Evolutionary conservation across 2,888 invertebrate species (phyloP).

Genomic region (Caenorhabditis imperialis): DNA sequence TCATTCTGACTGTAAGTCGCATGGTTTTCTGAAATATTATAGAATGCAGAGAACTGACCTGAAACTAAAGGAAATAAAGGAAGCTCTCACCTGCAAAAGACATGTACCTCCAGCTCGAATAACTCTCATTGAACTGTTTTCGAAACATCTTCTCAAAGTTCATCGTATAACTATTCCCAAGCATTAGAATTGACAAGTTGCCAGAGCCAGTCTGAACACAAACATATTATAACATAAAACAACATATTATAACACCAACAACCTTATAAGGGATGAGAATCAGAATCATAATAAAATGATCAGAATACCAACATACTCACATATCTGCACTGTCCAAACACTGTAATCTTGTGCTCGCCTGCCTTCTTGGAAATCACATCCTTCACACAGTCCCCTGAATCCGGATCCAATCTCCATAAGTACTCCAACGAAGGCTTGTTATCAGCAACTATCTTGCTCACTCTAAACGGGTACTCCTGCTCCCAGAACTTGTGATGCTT

Average conservation of each 20-base stretch:
- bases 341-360: background rate
- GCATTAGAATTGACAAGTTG: background rate
- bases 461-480: background rate
- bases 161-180: background rate
- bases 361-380: too few relatives aligned
- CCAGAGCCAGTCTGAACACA: background rate
- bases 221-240: too few relatives aligned
- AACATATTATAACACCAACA: too few relatives aligned
- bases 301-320: too few relatives aligned
- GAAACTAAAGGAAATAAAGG: too few relatives aligned
- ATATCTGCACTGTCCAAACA: background rate
- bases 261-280: background rate
- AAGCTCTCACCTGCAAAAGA: background rate
- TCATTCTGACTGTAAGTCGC: too few relatives aligned
- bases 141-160: background rate
- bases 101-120: background rate
- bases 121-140: background rate
- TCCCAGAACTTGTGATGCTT: conserved; percentile 15
- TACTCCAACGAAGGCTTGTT: background rate
- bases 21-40: conserved; percentile 4
- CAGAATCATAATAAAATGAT: background rate
- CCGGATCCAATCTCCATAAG: background rate
- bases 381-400: too few relatives aligned
- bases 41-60: background rate
- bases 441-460: conserved; percentile 10